phyloP scores from a whole-genome alignment of 2,888 invertebrate species.

The Eudasyphora cyanicolor region DNA sequence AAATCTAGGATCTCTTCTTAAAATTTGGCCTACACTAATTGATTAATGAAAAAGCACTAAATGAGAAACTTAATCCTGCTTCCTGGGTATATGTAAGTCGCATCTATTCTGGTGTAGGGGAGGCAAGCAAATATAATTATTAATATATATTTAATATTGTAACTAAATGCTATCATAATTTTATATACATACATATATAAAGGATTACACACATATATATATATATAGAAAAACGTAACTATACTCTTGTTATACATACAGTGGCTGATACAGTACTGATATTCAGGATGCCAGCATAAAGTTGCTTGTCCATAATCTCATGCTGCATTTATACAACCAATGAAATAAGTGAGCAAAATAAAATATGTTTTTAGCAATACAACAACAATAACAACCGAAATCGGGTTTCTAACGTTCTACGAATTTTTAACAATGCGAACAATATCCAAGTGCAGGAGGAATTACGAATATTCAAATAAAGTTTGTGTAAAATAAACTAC shows the following conservation, averaged over 20 bases:
- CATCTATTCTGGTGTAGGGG: not conserved
- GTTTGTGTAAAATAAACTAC: not conserved
- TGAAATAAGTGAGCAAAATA: not conserved
- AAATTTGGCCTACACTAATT: too few species aligned
- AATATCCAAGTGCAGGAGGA: not conserved
- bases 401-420: not conserved
- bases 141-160: conserved; percentile 1
- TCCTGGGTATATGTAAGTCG: not conserved
- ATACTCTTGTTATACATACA: conserved; percentile 3
- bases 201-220: too few species aligned
- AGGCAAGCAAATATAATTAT: not conserved
- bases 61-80: too few species aligned
- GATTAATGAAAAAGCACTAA: too few species aligned
- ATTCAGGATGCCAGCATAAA: not conserved
- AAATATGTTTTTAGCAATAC: not conserved
- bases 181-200: conserved; percentile 1
- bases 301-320: not conserved
- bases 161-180: not conserved
- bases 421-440: not conserved
- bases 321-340: not conserved
- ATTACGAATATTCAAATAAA: not conserved
- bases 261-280: not conserved
- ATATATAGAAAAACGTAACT: not conserved
- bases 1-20: too few species aligned
- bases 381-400: not conserved